phyloP scores from a whole-genome alignment of 92 coral and sea anemone genomes.

The Diadumene lineata region DNA sequence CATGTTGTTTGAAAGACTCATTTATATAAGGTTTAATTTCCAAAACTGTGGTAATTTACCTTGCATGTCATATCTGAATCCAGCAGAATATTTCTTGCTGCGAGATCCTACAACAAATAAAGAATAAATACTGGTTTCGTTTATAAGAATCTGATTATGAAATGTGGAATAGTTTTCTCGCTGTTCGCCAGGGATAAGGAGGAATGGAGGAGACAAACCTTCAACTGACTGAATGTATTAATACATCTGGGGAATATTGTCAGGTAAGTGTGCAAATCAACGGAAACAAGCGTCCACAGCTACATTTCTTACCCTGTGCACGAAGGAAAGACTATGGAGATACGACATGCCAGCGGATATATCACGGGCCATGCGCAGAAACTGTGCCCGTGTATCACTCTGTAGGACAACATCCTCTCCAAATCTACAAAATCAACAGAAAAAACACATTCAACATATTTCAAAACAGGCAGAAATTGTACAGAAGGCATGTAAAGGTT shows the following conservation, averaged over 20 bases:
- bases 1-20: not conserved
- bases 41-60: conserved; percentile 8
- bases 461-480: not conserved
- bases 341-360: conserved; percentile 48
- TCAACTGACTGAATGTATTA: no score
- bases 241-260: no score
- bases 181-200: no score
- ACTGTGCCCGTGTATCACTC: conserved; percentile 25
- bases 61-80: conserved; percentile 45
- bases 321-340: conserved; percentile 48
- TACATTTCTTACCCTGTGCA: conserved; percentile 31
- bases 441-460: no score
- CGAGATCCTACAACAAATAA: conserved; percentile 20
- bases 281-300: no score
- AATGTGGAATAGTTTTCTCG: no score
- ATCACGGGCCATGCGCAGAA: conserved; percentile 45
- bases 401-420: conserved; percentile 18
- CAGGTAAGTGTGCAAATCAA: no score
- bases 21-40: no score
- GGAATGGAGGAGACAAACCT: no score
- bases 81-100: conserved; percentile 38
- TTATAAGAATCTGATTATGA: no score
- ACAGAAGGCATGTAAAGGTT: no score
- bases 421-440: conserved; percentile 14
- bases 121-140: no score